These are phyloP conservation scores for Melitaea cinxia DNA, from an alignment of 1,140 invertebrate species.

Conservation along the genomic window DNA sequence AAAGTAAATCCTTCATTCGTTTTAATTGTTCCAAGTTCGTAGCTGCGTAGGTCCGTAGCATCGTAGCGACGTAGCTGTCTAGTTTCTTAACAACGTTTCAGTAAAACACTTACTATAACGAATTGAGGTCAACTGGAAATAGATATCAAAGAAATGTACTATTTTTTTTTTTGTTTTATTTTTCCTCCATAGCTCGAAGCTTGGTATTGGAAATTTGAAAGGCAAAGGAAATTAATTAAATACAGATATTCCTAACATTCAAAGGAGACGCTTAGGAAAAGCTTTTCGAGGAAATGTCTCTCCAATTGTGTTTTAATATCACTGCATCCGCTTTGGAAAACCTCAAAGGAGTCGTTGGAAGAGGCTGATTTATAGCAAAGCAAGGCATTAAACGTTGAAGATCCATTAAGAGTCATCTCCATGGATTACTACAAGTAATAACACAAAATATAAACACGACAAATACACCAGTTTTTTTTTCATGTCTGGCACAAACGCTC, in stretches of 20 bases:
- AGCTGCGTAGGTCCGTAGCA: not conserved
- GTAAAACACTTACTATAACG: constrained; percentile 4
- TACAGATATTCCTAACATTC: not conserved
- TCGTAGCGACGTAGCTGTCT: not conserved
- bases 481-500: too few species aligned
- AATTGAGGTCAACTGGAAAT: constrained; percentile 6
- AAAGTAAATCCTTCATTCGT: too few species aligned
- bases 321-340: too few species aligned
- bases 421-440: too few species aligned
- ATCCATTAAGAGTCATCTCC: too few species aligned
- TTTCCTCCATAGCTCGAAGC: not conserved
- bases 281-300: not conserved
- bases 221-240: not conserved
- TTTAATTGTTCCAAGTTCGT: too few species aligned
- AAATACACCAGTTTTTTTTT: too few species aligned
- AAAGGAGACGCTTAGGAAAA: not conserved
- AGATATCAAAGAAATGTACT: not conserved
- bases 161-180: not conserved
- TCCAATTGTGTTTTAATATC: not conserved
- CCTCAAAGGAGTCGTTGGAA: too few species aligned
- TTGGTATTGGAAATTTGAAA: not conserved
- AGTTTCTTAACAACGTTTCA: not conserved
- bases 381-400: too few species aligned
- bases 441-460: too few species aligned
- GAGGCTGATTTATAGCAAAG: too few species aligned